Percentiles rank a stretch among this genome's conserved stretches.
Conservation (phyloP, 1,140 invertebrate genomes). For the Trinorchestia longiramus region DNA sequence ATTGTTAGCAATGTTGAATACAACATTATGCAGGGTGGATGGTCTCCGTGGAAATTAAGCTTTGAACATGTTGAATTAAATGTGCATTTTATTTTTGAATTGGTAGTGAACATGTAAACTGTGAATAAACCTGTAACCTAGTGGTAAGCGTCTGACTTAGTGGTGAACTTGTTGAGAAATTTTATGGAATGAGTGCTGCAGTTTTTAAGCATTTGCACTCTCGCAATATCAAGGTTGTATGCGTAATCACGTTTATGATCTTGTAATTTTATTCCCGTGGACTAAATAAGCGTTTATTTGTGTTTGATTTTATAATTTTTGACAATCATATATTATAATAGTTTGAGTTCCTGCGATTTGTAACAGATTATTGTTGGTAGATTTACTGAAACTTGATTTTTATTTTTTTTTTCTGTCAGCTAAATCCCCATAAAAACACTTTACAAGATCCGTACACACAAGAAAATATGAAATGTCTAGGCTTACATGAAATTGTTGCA, state of each 20-base stretch:
- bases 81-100: neutral
- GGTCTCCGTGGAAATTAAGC: too few species aligned
- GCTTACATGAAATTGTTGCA: neutral
- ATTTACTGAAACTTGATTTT: neutral
- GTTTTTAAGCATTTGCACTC: neutral
- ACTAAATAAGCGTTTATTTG: too few species aligned
- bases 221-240: neutral
- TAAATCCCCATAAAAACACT: neutral
- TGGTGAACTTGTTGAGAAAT: neutral
- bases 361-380: neutral
- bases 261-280: too few species aligned
- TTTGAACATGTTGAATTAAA: neutral
- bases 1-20: neutral
- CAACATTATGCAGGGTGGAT: neutral
- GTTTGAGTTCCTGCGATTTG: neutral
- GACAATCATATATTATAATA: neutral
- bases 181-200: neutral
- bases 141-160: neutral
- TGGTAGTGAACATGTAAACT: neutral
- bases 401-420: neutral
- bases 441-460: neutral
- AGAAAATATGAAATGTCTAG: neutral
- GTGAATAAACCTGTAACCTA: neutral
- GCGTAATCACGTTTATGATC: neutral
- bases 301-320: neutral